A percentile compares a stretch with the other conserved stretches of the same genome.
Evolutionary conservation across 2,797 vertebrate species (phyloP).

Genomic region (Bradypus variegatus): DNA sequence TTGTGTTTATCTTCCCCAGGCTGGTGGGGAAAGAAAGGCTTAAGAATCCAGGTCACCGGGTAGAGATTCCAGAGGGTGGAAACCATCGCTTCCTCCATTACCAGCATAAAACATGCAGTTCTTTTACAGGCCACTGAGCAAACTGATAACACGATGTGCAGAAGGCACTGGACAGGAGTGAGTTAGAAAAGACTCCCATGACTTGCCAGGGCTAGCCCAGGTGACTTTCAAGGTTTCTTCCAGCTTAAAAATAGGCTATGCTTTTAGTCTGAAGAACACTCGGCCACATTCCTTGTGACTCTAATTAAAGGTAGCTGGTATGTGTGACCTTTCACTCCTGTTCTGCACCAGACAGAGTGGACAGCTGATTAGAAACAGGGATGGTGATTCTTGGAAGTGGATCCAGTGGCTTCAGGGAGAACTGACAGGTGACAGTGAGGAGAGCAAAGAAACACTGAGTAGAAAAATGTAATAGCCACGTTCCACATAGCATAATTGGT

Average conservation of each 20-base stretch:
- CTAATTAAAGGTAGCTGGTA: neutral
- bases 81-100: neutral
- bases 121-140: neutral
- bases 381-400: neutral
- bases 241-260: neutral
- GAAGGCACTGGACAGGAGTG: neutral
- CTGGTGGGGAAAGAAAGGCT: neutral
- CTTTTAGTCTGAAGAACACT: neutral
- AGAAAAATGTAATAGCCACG: neutral
- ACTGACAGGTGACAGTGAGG: neutral
- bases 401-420: neutral
- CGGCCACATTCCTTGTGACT: neutral
- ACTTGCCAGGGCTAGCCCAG: neutral
- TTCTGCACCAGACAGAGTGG: neutral
- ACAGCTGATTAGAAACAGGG: neutral
- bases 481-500: neutral
- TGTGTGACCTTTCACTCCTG: neutral
- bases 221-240: neutral
- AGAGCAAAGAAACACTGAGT: neutral
- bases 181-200: neutral
- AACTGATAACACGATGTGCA: neutral
- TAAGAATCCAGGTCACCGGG: neutral
- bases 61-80: neutral
- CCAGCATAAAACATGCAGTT: neutral
- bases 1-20: neutral